phyloP scores from a whole-genome alignment of 2,113 vertebrate genomes.

The Platichthys flesus region DNA sequence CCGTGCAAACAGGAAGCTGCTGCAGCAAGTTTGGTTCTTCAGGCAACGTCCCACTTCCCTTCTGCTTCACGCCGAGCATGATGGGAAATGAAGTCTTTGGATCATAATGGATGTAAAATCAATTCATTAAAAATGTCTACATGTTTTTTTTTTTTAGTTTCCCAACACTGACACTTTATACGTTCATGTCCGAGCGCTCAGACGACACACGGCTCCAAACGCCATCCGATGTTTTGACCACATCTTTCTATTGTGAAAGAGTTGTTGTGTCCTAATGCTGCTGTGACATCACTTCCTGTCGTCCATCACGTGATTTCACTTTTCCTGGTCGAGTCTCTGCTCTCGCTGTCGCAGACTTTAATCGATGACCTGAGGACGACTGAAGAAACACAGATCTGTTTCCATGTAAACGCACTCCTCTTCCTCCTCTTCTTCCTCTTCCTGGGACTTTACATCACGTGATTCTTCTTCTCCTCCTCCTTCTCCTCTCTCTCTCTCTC shows the following conservation, averaged over 20 bases:
- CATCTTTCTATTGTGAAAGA: too few relatives aligned
- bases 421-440: not conserved
- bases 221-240: too few relatives aligned
- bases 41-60: not conserved
- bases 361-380: not conserved
- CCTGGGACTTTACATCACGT: not conserved
- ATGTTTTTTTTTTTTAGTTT: too few relatives aligned
- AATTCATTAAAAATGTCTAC: too few relatives aligned
- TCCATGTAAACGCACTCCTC: constrained; percentile 42
- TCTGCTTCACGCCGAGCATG: not conserved
- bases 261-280: not conserved
- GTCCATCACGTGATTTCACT: not conserved
- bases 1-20: not conserved
- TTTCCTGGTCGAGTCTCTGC: not conserved
- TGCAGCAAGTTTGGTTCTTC: not conserved
- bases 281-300: not conserved
- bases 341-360: too few relatives aligned
- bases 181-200: too few relatives aligned
- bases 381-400: not conserved
- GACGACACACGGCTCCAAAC: too few relatives aligned
- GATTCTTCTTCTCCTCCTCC: not conserved
- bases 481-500: not conserved
- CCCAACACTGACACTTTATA: too few relatives aligned
- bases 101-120: too few relatives aligned
- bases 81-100: constrained; percentile 5